These are phyloP conservation scores for Apamea epomidion DNA, from an alignment of 2,888 invertebrate genomes.

Conservation along the genomic window DNA sequence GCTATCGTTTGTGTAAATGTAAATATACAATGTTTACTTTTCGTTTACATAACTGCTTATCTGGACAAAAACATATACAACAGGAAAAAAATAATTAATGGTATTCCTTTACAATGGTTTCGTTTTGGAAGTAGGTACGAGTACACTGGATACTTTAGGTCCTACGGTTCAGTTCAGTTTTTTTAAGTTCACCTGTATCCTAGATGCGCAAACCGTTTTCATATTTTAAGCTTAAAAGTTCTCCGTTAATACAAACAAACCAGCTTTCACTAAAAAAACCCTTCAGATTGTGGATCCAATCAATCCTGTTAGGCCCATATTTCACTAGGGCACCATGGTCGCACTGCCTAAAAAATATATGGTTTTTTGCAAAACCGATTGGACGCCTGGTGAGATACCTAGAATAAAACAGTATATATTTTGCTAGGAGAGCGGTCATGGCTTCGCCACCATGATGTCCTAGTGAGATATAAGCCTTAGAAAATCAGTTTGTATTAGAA, in stretches of 20 bases:
- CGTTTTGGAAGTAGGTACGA: too few relatives aligned
- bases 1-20: slow-evolving; percentile 40
- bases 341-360: too few relatives aligned
- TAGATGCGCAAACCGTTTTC: not conserved
- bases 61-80: not conserved
- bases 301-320: not conserved
- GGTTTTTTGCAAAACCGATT: too few relatives aligned
- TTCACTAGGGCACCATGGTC: too few relatives aligned
- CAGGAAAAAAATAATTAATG: not conserved
- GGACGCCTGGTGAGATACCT: too few relatives aligned
- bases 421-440: too few relatives aligned
- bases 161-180: not conserved
- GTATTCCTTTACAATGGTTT: not conserved
- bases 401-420: too few relatives aligned
- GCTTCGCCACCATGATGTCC: too few relatives aligned
- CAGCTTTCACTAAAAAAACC: not conserved
- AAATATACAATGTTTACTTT: slow-evolving; percentile 26
- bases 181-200: not conserved
- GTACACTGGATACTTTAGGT: not conserved
- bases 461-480: too few relatives aligned
- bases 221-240: not conserved
- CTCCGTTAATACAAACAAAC: not conserved
- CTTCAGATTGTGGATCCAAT: not conserved
- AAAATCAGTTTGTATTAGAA: not conserved
- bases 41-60: slow-evolving; percentile 25